Evolutionary conservation across 2,888 invertebrate genomes (phyloP).

Genomic region (Drymonia ruficornis): DNA sequence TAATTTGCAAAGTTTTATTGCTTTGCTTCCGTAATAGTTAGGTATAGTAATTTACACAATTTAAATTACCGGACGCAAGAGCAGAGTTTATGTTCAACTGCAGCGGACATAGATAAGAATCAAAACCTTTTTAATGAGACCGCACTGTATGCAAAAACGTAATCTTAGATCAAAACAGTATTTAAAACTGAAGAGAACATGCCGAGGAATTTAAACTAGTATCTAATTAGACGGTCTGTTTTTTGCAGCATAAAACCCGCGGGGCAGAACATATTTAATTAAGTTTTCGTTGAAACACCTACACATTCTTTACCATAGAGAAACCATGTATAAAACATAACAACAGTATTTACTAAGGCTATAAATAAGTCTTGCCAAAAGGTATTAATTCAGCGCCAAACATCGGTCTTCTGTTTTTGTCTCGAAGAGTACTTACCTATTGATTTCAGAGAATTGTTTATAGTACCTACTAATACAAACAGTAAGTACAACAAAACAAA

Average conservation of each 20-base stretch:
- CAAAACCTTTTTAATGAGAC: slow-evolving; percentile 7
- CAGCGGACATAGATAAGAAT: slow-evolving; percentile 15
- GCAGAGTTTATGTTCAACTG: not conserved
- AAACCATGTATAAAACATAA: too few species aligned
- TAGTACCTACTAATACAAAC: too few species aligned
- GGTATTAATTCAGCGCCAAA: too few species aligned
- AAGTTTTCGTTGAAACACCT: too few species aligned
- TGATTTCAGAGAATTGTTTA: too few species aligned
- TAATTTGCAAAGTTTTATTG: too few species aligned
- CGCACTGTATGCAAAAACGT: slow-evolving; percentile 3
- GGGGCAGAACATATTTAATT: not conserved
- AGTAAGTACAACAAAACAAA: too few species aligned
- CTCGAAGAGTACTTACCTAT: too few species aligned
- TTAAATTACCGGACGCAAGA: slow-evolving; percentile 13
- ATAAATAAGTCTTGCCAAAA: too few species aligned
- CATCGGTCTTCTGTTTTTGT: too few species aligned
- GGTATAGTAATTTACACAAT: slow-evolving; percentile 7
- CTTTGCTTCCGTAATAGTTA: not conserved
- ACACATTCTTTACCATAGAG: too few species aligned
- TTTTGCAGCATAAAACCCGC: not conserved
- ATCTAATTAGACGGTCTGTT: slow-evolving; percentile 14
- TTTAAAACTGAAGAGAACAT: not conserved
- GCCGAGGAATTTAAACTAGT: slow-evolving; percentile 7
- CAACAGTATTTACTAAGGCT: too few species aligned
- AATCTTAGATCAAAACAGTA: slow-evolving; percentile 8